Evolutionary conservation across 2,797 vertebrate species (phyloP).

Genomic region (Lithobates sylvaticus): DNA sequence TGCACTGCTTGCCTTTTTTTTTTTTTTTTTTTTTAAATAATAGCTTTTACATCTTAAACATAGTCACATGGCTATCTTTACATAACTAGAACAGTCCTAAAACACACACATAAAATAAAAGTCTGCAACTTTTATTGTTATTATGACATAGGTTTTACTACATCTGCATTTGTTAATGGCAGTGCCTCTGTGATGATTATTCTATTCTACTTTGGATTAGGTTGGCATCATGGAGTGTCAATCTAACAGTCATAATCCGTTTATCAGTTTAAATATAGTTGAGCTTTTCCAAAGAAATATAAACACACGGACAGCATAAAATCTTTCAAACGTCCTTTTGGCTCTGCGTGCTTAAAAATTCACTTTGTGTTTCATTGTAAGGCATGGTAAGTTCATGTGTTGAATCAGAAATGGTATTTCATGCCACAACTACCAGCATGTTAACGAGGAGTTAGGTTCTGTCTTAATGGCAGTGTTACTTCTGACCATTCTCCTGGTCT

Average conservation of each 20-base stretch:
- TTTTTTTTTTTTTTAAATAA: no score
- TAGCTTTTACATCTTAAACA: no score
- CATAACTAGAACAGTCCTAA: background rate
- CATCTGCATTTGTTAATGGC: background rate
- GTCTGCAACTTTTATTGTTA: background rate
- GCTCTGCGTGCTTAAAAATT: background rate
- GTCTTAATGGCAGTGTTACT: constrained; percentile 84
- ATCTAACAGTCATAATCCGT: background rate
- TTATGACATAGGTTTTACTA: background rate
- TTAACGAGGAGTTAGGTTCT: constrained; percentile 78
- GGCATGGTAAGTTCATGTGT: background rate
- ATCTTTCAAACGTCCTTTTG: background rate
- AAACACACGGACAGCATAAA: background rate
- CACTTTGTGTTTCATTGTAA: background rate
- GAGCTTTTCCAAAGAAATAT: background rate
- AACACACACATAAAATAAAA: background rate
- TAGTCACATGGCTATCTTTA: background rate
- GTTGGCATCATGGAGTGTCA: background rate
- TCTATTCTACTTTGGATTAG: background rate
- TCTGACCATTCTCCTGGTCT: constrained; percentile 88
- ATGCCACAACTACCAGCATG: background rate
- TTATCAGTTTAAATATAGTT: background rate
- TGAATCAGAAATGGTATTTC: background rate
- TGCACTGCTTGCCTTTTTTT: no score
- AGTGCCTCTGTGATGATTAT: background rate